These are phyloP conservation scores for Acleris cristana DNA, from an alignment of 2,888 invertebrate genomes.

Conservation along the genomic window DNA sequence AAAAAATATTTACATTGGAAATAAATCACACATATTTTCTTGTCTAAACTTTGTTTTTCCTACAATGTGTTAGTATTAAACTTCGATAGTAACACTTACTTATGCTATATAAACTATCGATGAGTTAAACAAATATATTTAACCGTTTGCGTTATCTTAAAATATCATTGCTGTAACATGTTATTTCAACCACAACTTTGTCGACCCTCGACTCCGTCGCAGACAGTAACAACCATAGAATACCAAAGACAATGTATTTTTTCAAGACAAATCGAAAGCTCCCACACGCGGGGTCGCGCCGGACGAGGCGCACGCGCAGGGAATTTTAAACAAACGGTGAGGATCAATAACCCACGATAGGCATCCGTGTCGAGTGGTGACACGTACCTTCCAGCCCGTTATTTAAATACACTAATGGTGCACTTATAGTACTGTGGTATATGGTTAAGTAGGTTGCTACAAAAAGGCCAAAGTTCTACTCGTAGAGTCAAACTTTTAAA, in stretches of 20 bases:
- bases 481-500: background rate
- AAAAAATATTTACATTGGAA: too few relatives aligned
- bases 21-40: too few relatives aligned
- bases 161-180: too few relatives aligned
- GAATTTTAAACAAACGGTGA: slow-evolving; percentile 59
- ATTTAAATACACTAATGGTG: slow-evolving; percentile 14
- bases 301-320: slow-evolving; percentile 53
- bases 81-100: too few relatives aligned
- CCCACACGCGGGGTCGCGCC: slow-evolving; percentile 39
- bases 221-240: slow-evolving; percentile 18
- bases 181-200: background rate
- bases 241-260: slow-evolving; percentile 30
- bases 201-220: background rate
- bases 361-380: slow-evolving; percentile 59
- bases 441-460: background rate
- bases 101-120: too few relatives aligned
- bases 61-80: too few relatives aligned
- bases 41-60: too few relatives aligned
- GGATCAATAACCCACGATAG: slow-evolving; percentile 69
- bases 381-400: slow-evolving; percentile 36
- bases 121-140: too few relatives aligned
- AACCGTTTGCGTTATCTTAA: too few relatives aligned
- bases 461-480: slow-evolving; percentile 2
- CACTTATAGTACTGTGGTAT: slow-evolving; percentile 12
- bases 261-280: slow-evolving; percentile 35